These are phyloP conservation scores for Willisornis vidua DNA, from an alignment of 2,113 vertebrate genomes.

Conservation along the genomic window DNA sequence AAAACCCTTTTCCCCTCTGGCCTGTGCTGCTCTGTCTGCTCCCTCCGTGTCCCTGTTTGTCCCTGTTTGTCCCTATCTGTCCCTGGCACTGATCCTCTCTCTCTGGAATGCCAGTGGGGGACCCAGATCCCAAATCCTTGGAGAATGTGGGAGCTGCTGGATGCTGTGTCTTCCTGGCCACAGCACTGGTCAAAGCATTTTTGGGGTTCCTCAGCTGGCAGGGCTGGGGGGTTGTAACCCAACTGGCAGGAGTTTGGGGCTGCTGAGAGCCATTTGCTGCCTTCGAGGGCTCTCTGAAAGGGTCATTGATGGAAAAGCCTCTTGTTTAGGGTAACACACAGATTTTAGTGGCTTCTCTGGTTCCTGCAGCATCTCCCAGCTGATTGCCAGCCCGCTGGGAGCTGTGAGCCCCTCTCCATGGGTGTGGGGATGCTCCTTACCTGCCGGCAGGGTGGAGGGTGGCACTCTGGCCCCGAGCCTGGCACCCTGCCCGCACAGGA, in stretches of 20 bases:
- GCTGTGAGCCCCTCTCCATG: neutral
- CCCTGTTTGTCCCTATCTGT: neutral
- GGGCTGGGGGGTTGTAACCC: neutral
- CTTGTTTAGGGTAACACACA: accelerated
- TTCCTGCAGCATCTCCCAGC: accelerated
- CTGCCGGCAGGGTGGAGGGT: accelerated
- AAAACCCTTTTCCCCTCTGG: neutral
- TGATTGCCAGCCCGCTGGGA: accelerated
- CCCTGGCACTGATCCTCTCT: accelerated
- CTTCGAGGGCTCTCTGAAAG: neutral
- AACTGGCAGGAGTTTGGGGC: neutral
- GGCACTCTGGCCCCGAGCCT: accelerated
- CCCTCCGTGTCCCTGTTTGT: neutral
- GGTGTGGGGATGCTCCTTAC: neutral
- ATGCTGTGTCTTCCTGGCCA: neutral
- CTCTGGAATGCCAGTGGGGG: accelerated
- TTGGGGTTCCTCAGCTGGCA: neutral
- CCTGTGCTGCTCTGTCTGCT: neutral
- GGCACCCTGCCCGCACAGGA: neutral
- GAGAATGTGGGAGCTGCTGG: neutral
- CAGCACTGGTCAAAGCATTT: accelerated
- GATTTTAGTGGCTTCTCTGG: neutral
- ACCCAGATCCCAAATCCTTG: neutral
- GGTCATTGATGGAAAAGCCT: neutral
- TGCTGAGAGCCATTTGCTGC: accelerated